Evolutionary conservation across 2,113 vertebrate species (phyloP).

Genomic region (Podocnemis expansa): DNA sequence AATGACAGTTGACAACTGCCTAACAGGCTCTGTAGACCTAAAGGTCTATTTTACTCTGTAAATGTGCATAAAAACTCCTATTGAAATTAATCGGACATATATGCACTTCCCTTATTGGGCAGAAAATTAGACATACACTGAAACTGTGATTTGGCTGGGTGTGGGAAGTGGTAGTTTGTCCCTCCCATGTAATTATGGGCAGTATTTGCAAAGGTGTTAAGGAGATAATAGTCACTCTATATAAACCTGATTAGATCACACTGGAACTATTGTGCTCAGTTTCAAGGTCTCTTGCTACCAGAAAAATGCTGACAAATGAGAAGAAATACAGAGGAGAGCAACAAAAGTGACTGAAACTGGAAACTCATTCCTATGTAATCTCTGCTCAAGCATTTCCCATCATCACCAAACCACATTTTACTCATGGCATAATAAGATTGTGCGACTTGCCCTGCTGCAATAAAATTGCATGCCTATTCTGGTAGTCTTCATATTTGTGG

Average conservation of each 20-base stretch:
- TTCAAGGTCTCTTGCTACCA: neutral
- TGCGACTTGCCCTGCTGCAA: neutral
- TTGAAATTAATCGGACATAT: rapidly evolving
- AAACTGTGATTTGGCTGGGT: rapidly evolving
- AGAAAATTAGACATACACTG: neutral
- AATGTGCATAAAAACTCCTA: neutral
- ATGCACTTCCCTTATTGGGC: neutral
- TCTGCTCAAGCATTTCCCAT: neutral
- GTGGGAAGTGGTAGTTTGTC: neutral
- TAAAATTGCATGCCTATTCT: neutral
- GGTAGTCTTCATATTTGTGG: neutral
- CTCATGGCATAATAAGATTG: neutral
- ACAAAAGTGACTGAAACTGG: neutral
- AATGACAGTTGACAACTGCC: neutral
- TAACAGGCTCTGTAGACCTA: neutral
- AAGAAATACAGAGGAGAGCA: neutral
- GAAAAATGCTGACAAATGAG: rapidly evolving
- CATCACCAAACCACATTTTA: rapidly evolving
- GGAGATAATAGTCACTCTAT: neutral
- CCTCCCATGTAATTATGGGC: neutral
- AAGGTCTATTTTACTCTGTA: neutral
- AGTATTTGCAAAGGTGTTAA: neutral
- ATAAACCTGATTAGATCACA: neutral
- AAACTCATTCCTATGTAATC: neutral
- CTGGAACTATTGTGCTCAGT: neutral